phyloP scores from a whole-genome alignment of 2,888 invertebrate genomes.

The Macaria liturata region DNA sequence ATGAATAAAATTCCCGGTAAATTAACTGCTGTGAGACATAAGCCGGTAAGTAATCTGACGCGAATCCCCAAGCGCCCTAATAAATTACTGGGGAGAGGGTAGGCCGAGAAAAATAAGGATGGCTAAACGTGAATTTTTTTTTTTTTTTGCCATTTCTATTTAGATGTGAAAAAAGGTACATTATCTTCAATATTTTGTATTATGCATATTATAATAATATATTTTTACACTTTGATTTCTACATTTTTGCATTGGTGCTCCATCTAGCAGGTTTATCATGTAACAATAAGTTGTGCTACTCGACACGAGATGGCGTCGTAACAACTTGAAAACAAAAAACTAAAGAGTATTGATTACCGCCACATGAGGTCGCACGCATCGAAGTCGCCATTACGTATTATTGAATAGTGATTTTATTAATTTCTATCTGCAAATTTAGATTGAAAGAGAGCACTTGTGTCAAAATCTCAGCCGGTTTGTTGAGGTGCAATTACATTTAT shows the following conservation, averaged over 20 bases:
- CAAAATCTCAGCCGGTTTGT: neutral
- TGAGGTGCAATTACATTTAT: too few species aligned
- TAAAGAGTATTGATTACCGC: too few species aligned
- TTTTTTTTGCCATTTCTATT: neutral
- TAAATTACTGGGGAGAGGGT: conserved; percentile 6
- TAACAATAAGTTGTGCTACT: conserved; percentile 40
- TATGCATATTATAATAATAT: too few species aligned
- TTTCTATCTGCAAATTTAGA: neutral
- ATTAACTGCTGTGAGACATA: conserved; percentile 46
- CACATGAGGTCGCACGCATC: too few species aligned
- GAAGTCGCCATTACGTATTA: conserved; percentile 63
- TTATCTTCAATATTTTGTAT: too few species aligned
- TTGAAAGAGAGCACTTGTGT: conserved; percentile 14
- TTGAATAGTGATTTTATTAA: neutral
- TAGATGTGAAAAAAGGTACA: neutral
- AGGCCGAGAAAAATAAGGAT: neutral
- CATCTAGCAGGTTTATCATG: neutral
- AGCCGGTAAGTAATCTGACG: conserved; percentile 67
- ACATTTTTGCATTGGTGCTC: neutral
- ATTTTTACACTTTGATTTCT: too few species aligned
- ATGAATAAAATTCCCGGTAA: conserved; percentile 52
- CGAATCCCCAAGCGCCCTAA: conserved; percentile 32
- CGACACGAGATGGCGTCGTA: conserved; percentile 46
- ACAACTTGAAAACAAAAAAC: too few species aligned
- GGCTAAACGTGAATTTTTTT: neutral